A percentile compares a stretch with the other conserved stretches of the same genome.
Conservation (phyloP, 2,113 vertebrate species). For the Sclerurus mexicanus region DNA sequence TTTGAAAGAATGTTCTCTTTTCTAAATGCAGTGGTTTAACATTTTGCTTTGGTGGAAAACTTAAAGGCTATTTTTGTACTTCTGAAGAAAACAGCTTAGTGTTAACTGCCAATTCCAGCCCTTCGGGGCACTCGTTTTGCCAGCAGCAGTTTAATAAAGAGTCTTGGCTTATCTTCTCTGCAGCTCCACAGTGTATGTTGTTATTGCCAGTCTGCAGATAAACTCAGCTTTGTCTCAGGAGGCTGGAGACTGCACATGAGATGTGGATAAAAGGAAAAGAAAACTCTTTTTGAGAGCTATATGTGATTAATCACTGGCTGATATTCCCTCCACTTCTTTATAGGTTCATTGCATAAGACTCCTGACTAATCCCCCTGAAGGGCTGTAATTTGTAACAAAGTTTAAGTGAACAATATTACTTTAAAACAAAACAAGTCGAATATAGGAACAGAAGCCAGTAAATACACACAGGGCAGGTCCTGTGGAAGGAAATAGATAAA, state of each 20-base stretch:
- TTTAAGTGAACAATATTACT: slow-evolving; percentile 26
- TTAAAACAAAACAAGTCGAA: slow-evolving; percentile 1
- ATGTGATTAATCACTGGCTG: slow-evolving; percentile 48
- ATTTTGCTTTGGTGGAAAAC: neutral
- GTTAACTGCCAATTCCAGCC: neutral
- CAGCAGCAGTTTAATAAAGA: slow-evolving; percentile 48
- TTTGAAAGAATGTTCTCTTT: neutral
- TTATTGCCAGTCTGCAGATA: slow-evolving; percentile 44
- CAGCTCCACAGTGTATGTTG: neutral
- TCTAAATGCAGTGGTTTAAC: neutral
- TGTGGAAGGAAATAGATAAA: slow-evolving; percentile 38
- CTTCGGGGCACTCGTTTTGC: slow-evolving; percentile 20
- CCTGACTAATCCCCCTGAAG: neutral
- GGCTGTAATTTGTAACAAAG: slow-evolving; percentile 39
- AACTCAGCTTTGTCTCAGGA: slow-evolving; percentile 40
- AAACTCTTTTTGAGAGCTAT: neutral
- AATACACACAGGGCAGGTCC: slow-evolving; percentile 10
- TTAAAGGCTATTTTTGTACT: neutral
- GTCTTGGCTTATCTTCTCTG: slow-evolving; percentile 37
- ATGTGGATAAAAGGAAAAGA: neutral
- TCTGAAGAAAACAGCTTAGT: neutral
- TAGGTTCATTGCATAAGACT: slow-evolving; percentile 27
- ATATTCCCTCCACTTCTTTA: slow-evolving; percentile 4
- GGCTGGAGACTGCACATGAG: neutral
- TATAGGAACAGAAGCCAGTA: neutral